Conservation (phyloP, 2,113 vertebrate genomes). For the Poeciliopsis occidentalis region DNA sequence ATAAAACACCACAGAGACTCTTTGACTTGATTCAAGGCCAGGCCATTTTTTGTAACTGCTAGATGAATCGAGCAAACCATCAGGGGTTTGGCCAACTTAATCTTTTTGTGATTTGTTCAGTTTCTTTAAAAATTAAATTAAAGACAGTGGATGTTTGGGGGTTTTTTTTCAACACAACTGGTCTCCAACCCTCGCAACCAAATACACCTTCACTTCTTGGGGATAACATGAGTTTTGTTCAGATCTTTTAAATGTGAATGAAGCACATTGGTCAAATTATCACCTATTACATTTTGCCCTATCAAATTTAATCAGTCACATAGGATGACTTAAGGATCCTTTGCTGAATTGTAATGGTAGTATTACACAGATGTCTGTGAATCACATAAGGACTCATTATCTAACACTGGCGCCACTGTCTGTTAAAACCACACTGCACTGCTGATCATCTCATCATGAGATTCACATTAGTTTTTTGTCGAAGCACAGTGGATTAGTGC, state of each 20-base stretch:
- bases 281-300: slow-evolving; percentile 20
- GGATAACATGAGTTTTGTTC: slow-evolving; percentile 28
- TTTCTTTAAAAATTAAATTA: slow-evolving; percentile 41
- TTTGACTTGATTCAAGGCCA: slow-evolving; percentile 59
- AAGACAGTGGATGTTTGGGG: slow-evolving; percentile 26
- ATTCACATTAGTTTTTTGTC: slow-evolving; percentile 60
- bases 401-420: slow-evolving; percentile 58
- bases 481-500: slow-evolving; percentile 22
- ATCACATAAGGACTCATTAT: slow-evolving; percentile 58
- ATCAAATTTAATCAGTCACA: slow-evolving; percentile 47
- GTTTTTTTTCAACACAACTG: slow-evolving; percentile 28
- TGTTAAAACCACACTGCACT: slow-evolving; percentile 37
- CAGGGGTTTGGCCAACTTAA: slow-evolving; percentile 14
- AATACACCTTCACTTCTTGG: slow-evolving; percentile 21
- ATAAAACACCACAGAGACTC: slow-evolving; percentile 69
- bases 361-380: slow-evolving; percentile 51
- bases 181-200: slow-evolving; percentile 27
- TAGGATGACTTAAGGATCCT: slow-evolving; percentile 46
- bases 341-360: slow-evolving; percentile 46
- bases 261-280: slow-evolving; percentile 40
- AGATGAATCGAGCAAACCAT: slow-evolving; percentile 49
- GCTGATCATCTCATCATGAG: slow-evolving; percentile 67
- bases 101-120: slow-evolving; percentile 22
- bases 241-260: slow-evolving; percentile 13
- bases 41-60: slow-evolving; percentile 32